Base-by-base conservation (phyloP, 2,113 vertebrate species). In the Heterocephalus glaber region DNA sequence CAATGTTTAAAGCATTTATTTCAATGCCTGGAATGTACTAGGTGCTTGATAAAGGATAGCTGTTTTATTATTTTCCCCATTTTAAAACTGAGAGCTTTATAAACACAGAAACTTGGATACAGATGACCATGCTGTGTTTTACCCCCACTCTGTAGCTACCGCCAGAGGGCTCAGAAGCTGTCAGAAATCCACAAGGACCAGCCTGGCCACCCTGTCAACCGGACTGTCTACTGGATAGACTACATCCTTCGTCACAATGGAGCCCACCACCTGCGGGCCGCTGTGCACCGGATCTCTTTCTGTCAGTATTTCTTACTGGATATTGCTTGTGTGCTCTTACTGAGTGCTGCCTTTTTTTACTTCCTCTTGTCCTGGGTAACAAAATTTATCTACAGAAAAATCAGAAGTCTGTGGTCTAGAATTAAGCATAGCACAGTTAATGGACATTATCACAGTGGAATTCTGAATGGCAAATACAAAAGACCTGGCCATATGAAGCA, bases 171-270 rank as follows among this genome's bases (percentile, higher is more conserved):
- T 13, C 98, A 76, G 86, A 98, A 99, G 95, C 98, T 99, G 81
- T 99, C 99, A 1, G 99, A 99, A 97, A 99, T 99, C 97, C 99
- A 99, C 98, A 99, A 99, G 98, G 99, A 99, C 98, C 99, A 99
- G 95, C 99, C 99, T 0, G 99, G 99, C 13, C 99, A 99, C 94
- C 99, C 99, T 0, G 99, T 99, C 87, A 99, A 98, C 95, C 99
- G 99, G 85, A 99, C 99, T 6, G 98, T 99, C 20, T 99, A 99
- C 97, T 99, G 99, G 99, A 99, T 99, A 91, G 98, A 99, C 97
- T 99, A 99, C 97, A 98, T 99, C 87, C 99, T 99, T 66, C 99
- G 99, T 70, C 99, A 99, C 98, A 97, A 99, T 0, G 99, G 99
- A 90, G 99, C 99, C 44, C 98, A 98, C 52, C 99, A 99, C 98